Conservation (phyloP, 2,797 vertebrate genomes). For the Hirundo rustica region DNA sequence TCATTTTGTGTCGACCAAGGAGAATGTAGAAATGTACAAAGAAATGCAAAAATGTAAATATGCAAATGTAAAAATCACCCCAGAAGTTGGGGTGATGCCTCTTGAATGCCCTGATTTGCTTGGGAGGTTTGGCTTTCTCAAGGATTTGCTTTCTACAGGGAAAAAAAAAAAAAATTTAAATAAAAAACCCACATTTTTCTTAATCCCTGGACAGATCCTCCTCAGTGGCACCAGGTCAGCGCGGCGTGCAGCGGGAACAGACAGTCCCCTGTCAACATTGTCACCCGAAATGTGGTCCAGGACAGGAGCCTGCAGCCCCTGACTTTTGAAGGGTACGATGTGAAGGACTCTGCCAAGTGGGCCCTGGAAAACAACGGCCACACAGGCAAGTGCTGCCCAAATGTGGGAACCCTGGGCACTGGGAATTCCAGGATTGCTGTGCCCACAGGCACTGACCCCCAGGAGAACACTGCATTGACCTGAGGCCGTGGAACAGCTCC, state of each 20-base stretch:
- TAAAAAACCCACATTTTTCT: not conserved
- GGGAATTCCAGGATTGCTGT: no score
- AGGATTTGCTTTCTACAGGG: not conserved
- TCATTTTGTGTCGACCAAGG: not conserved
- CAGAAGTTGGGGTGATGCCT: not conserved
- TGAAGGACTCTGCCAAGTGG: slow-evolving; percentile 51
- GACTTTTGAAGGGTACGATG: slow-evolving; percentile 79
- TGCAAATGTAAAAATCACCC: not conserved
- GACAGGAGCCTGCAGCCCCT: slow-evolving; percentile 74
- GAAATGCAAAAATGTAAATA: not conserved
- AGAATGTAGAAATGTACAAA: not conserved
- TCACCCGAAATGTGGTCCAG: slow-evolving; percentile 71
- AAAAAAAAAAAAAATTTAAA: no score
- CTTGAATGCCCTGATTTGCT: not conserved
- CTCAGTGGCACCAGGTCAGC: slow-evolving; percentile 62
- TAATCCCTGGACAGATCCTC: slow-evolving; percentile 75
- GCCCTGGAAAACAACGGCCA: slow-evolving; percentile 80
- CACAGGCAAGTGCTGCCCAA: slow-evolving; percentile 72
- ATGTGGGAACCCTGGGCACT: no score
- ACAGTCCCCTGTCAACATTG: slow-evolving; percentile 90
- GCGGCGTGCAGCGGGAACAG: slow-evolving; percentile 25
- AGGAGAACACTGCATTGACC: no score
- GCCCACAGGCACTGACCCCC: no score
- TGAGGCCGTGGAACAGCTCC: no score
- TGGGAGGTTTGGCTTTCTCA: not conserved